Evolutionary conservation across 2,888 invertebrate genomes (phyloP).

Genomic region (Pyrochroa serraticornis): DNA sequence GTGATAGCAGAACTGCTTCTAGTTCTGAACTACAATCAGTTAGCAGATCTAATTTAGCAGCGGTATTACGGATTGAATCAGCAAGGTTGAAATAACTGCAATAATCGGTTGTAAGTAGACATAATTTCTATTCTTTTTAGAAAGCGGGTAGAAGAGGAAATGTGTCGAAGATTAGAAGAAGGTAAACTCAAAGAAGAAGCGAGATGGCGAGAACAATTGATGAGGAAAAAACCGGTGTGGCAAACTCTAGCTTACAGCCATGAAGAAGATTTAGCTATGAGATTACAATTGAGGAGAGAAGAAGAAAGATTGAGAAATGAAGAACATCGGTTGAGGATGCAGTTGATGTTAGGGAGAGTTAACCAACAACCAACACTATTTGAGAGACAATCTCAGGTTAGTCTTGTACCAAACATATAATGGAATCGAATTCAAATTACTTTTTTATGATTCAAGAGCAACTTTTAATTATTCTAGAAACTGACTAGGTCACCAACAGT

Average conservation of each 20-base stretch:
- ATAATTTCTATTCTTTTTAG: constrained; percentile 43
- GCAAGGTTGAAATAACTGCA: constrained; percentile 57
- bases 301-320: constrained; percentile 72
- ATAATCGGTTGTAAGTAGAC: neutral
- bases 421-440: too few relatives aligned
- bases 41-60: constrained; percentile 70
- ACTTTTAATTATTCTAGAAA: too few relatives aligned
- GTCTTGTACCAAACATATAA: too few relatives aligned
- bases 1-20: constrained; percentile 48
- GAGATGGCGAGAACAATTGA: constrained; percentile 65
- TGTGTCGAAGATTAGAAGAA: constrained; percentile 65
- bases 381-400: constrained; percentile 70
- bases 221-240: constrained; percentile 74
- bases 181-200: constrained; percentile 65
- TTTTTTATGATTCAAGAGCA: too few relatives aligned
- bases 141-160: constrained; percentile 68
- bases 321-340: constrained; percentile 73
- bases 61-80: constrained; percentile 68
- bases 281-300: constrained; percentile 69
- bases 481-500: too few relatives aligned
- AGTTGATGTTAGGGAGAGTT: constrained; percentile 73
- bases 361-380: constrained; percentile 74
- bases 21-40: constrained; percentile 57
- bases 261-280: constrained; percentile 71
- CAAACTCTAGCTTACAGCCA: constrained; percentile 69